phyloP scores from a whole-genome alignment of 2,888 invertebrate genomes.

The Eristalis tenax region DNA sequence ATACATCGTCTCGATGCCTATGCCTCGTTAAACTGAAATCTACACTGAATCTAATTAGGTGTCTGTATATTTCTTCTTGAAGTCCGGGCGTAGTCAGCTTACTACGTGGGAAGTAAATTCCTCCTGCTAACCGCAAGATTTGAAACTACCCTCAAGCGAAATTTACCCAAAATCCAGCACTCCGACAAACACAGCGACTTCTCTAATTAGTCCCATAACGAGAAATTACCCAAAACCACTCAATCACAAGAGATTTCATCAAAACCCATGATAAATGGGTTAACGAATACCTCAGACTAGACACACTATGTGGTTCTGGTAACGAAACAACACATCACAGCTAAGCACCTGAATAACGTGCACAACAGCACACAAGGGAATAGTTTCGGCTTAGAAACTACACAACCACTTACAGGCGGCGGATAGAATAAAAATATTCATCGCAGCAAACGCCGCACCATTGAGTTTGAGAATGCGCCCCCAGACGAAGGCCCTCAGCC shows the following conservation, averaged over 20 bases:
- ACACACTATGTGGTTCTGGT: neutral
- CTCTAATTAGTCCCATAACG: too few relatives aligned
- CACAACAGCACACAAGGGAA: neutral
- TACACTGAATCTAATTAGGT: too few relatives aligned
- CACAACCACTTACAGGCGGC: neutral
- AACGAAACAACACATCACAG: neutral
- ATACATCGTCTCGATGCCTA: too few relatives aligned
- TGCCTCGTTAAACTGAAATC: too few relatives aligned
- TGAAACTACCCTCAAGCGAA: too few relatives aligned
- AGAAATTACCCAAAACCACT: neutral
- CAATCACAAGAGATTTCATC: neutral
- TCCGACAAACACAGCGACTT: too few relatives aligned
- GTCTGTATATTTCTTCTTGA: too few relatives aligned
- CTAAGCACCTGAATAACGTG: neutral
- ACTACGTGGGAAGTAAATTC: too few relatives aligned
- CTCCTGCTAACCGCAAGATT: too few relatives aligned
- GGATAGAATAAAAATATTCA: conserved; percentile 26
- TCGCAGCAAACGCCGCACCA: neutral
- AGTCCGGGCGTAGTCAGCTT: too few relatives aligned
- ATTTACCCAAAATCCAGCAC: too few relatives aligned
- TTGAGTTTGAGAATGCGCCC: conserved; percentile 5
- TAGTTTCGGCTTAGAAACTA: neutral
- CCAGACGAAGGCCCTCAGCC: neutral
- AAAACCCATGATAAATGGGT: neutral
- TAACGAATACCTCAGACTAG: neutral